Percentiles rank a stretch among this genome's conserved stretches.
Evolutionary conservation across 2,113 vertebrate genomes (phyloP).

Genomic region (Chrysochloris asiatica): DNA sequence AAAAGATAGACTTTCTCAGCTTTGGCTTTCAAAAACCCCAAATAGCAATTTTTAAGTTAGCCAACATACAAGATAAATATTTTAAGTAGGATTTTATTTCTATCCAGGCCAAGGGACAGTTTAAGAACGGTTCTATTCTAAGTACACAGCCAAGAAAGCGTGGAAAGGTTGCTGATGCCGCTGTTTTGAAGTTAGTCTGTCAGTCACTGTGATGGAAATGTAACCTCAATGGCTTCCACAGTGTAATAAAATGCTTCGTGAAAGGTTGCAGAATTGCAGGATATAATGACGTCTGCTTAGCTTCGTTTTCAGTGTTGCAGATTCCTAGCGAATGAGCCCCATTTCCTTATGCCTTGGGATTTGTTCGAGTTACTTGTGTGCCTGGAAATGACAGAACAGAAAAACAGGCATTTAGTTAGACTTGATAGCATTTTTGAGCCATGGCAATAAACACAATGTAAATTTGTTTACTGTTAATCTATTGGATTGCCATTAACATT

Average conservation of each 20-base stretch:
- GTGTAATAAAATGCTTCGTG: slow-evolving; percentile 74
- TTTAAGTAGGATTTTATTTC: slow-evolving; percentile 81
- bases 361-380: slow-evolving; percentile 64
- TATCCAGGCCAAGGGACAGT: slow-evolving; percentile 70
- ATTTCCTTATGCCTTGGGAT: slow-evolving; percentile 67
- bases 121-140: slow-evolving; percentile 69
- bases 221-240: slow-evolving; percentile 61
- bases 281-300: slow-evolving; percentile 58
- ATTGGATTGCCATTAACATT: slow-evolving; percentile 66
- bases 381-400: slow-evolving; percentile 80
- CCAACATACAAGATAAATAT: slow-evolving; percentile 42
- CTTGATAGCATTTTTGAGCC: slow-evolving; percentile 65
- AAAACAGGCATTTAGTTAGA: slow-evolving; percentile 74
- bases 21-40: slow-evolving; percentile 39
- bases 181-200: slow-evolving; percentile 69
- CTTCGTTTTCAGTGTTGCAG: slow-evolving; percentile 59
- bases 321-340: slow-evolving; percentile 39
- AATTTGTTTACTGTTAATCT: slow-evolving; percentile 73
- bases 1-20: slow-evolving; percentile 52
- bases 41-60: slow-evolving; percentile 68
- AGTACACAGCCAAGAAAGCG: slow-evolving; percentile 55
- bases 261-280: slow-evolving; percentile 68
- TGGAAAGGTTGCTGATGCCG: not conserved
- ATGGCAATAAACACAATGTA: slow-evolving; percentile 68
- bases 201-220: slow-evolving; percentile 75